Base-by-base conservation (phyloP, 2,113 vertebrate genomes). In the Trochalopteron elliotii region DNA sequence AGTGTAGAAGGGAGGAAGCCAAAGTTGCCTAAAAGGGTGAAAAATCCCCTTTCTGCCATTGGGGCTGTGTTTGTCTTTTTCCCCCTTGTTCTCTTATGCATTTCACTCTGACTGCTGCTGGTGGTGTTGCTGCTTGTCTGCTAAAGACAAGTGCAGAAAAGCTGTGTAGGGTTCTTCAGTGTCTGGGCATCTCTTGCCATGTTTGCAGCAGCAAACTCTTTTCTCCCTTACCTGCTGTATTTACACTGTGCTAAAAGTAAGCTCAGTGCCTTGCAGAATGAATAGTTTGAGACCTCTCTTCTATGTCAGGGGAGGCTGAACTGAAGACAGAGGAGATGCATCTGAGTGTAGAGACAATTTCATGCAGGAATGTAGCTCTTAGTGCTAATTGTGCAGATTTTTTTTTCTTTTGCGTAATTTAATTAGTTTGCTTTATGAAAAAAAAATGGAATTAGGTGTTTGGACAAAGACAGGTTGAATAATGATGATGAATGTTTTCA, bases 401-500 rank as follows among this genome's bases (percentile, higher is more conserved):
- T 47, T 13, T 33, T 21, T 12, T 47, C 22, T 33, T 27, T 21
- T 27, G 11, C 18, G 17, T 65, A 14, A 39, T 86, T 80, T 59
- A 55, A 49, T 88, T 72, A 50, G 23, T 64, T 94, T 87, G 16
- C 47, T 89, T 80, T 77, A 60, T 39, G 31, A 39, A 86, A 59
- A 33, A 33, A 92, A 63, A 52, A 40, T 11, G 21, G 40, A 40
- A 33, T 74, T 70, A 56, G 23, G 22, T 40, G 19, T 78, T 84
- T 90, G 52, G 91, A 64, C 45, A 77, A 86, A 96, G 37, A 42
- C n/a, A 57, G 49, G 64, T 52, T 75, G 90, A 94, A 50, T 94
- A 79, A 76, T 50, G 35, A 56, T 94, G 92, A 75, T 90, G 52
- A 87, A 78, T 92, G 56, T 71, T 86, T 97, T 91, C 92, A 94